Conservation (phyloP, 2,797 vertebrate species). For the Chelidonichthys spinosus region DNA sequence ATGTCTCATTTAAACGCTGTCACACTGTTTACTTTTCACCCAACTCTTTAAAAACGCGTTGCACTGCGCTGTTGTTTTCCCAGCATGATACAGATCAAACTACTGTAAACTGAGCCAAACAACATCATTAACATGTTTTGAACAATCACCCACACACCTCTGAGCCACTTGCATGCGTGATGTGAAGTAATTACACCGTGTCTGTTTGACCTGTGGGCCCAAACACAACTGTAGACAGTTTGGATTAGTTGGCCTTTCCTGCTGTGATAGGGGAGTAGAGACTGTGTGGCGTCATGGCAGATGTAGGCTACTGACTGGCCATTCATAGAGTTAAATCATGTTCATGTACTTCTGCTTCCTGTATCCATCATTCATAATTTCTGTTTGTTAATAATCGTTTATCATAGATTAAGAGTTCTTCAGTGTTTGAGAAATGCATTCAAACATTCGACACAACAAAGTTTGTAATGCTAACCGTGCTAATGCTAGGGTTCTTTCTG, state of each 20-base stretch:
- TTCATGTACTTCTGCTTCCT: not conserved
- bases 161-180: conserved; percentile 4
- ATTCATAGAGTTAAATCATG: not conserved
- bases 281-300: conserved; percentile 2
- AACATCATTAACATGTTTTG: not conserved
- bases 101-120: conserved; percentile 1
- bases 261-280: conserved; percentile 14
- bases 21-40: conserved; percentile 31
- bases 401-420: not conserved
- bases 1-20: conserved; percentile 10
- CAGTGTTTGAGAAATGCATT: not conserved
- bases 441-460: not conserved
- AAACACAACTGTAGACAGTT: conserved; percentile 47
- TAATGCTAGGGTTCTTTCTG: not conserved
- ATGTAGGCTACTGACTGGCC: not conserved
- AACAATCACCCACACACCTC: conserved; percentile 8
- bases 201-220: conserved; percentile 46
- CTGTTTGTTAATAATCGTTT: not conserved
- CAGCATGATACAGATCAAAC: not conserved
- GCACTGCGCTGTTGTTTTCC: not conserved
- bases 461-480: not conserved
- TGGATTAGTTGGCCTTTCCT: conserved; percentile 36
- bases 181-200: conserved; percentile 20
- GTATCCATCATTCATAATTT: not conserved
- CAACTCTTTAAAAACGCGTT: not conserved